These are phyloP conservation scores for Scaptomyza cyrtandrae DNA, from an alignment of 2,888 invertebrate genomes.

Conservation along the genomic window DNA sequence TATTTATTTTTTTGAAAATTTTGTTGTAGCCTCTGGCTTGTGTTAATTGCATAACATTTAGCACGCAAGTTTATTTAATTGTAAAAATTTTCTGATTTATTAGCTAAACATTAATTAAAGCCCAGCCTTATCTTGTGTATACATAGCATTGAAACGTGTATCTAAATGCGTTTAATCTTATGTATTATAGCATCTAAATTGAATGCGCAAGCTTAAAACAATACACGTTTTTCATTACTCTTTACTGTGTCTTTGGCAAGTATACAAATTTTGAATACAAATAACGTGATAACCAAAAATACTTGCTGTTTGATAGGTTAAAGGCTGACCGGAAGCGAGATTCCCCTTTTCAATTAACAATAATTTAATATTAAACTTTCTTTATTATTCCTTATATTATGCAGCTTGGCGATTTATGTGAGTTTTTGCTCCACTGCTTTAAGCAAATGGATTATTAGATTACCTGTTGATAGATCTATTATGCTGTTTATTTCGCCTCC, in stretches of 20 bases:
- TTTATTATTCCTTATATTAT: too few relatives aligned
- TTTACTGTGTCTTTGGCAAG: not conserved
- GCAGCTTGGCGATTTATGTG: too few relatives aligned
- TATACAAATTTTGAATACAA: too few relatives aligned
- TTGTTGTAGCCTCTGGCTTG: slow-evolving; percentile 39
- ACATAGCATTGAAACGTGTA: slow-evolving; percentile 31
- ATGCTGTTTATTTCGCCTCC: not conserved
- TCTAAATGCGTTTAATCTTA: not conserved
- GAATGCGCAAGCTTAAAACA: not conserved
- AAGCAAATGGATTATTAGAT: not conserved
- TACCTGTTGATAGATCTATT: slow-evolving; percentile 29
- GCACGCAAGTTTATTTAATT: slow-evolving; percentile 71
- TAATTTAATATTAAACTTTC: too few relatives aligned
- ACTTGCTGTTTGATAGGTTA: too few relatives aligned
- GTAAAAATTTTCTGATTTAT: slow-evolving; percentile 31
- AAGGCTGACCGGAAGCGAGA: too few relatives aligned
- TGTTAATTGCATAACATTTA: slow-evolving; percentile 60
- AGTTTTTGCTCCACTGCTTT: not conserved
- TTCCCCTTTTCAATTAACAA: too few relatives aligned
- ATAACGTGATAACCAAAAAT: too few relatives aligned
- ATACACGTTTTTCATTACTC: not conserved
- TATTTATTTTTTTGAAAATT: not conserved
- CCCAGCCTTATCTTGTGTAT: slow-evolving; percentile 13
- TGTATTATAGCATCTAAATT: not conserved
- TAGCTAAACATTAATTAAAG: slow-evolving; percentile 56